Percentiles rank a stretch among this genome's conserved stretches.
Conservation (phyloP, 2,888 invertebrate genomes). For the Drosophila antonietae region DNA sequence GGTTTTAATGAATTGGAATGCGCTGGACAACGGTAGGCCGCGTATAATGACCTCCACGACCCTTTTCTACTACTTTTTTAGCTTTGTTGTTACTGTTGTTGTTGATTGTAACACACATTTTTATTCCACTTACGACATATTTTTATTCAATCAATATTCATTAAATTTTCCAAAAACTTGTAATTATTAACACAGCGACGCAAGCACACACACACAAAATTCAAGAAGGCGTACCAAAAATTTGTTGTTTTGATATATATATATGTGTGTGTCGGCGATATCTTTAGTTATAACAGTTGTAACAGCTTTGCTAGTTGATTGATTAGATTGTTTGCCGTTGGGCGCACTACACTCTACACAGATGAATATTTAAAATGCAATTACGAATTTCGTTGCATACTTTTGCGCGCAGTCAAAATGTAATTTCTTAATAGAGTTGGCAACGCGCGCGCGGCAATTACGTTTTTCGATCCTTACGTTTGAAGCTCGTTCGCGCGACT, state of each 20-base stretch:
- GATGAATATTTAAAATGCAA: constrained; percentile 14
- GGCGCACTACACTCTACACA: neutral
- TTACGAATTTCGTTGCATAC: constrained; percentile 42
- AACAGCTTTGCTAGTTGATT: neutral
- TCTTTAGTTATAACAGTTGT: neutral
- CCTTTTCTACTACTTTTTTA: constrained; percentile 24
- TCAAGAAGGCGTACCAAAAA: constrained; percentile 22
- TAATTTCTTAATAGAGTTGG: constrained; percentile 17
- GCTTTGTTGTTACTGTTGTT: neutral
- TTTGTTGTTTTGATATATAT: constrained; percentile 8
- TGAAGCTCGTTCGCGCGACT: constrained; percentile 75
- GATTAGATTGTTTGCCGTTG: neutral
- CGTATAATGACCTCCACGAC: constrained; percentile 71
- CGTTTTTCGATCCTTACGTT: constrained; percentile 69
- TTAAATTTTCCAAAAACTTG: constrained; percentile 79
- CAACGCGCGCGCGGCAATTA: constrained; percentile 32
- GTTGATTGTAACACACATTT: constrained; percentile 49
- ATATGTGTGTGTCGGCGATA: neutral
- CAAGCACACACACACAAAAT: neutral
- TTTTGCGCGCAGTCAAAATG: constrained; percentile 50
- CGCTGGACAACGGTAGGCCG: constrained; percentile 44
- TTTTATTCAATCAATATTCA: constrained; percentile 81
- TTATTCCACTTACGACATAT: constrained; percentile 60
- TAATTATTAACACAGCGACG: constrained; percentile 57
- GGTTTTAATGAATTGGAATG: constrained; percentile 69